A percentile compares a stretch with the other conserved stretches of the same genome.
Evolutionary conservation across 2,888 invertebrate genomes (phyloP).

Genomic region (Tinea semifulvella): DNA sequence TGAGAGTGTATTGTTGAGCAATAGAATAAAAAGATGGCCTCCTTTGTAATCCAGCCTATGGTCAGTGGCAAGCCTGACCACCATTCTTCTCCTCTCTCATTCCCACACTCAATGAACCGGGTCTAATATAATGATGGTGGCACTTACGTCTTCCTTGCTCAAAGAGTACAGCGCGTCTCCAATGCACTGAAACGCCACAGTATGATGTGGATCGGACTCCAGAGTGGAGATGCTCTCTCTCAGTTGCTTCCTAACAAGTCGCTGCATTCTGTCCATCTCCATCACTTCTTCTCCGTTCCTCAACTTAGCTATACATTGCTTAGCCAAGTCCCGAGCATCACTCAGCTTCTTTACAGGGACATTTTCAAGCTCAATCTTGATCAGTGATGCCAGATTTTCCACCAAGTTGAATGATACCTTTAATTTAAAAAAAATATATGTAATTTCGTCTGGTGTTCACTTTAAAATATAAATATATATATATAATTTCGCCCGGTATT

Average conservation of each 20-base stretch:
- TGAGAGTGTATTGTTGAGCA: no score
- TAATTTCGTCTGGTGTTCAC: background rate
- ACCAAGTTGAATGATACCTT: conserved; percentile 74
- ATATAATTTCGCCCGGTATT: no score
- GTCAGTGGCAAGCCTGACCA: no score
- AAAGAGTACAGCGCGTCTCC: conserved; percentile 86
- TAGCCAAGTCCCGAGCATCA: conserved; percentile 67
- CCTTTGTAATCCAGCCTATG: no score
- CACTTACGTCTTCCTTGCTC: conserved; percentile 74
- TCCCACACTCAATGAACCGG: no score
- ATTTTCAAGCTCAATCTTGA: conserved; percentile 78
- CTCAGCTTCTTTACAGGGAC: conserved; percentile 75
- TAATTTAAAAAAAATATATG: conserved; percentile 21
- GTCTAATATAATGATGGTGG: background rate
- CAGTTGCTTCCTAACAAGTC: conserved; percentile 76
- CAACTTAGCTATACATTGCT: conserved; percentile 31
- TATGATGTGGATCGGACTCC: conserved; percentile 80
- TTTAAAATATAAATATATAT: no score
- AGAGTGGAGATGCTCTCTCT: conserved; percentile 74
- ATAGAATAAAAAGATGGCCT: no score
- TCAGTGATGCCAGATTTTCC: conserved; percentile 76
- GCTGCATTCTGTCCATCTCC: conserved; percentile 79
- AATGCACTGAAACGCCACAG: conserved; percentile 79
- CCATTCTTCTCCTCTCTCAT: no score
- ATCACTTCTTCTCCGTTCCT: conserved; percentile 56